Base-by-base conservation (phyloP, 2,888 invertebrate genomes). In the Craniophora ligustri region DNA sequence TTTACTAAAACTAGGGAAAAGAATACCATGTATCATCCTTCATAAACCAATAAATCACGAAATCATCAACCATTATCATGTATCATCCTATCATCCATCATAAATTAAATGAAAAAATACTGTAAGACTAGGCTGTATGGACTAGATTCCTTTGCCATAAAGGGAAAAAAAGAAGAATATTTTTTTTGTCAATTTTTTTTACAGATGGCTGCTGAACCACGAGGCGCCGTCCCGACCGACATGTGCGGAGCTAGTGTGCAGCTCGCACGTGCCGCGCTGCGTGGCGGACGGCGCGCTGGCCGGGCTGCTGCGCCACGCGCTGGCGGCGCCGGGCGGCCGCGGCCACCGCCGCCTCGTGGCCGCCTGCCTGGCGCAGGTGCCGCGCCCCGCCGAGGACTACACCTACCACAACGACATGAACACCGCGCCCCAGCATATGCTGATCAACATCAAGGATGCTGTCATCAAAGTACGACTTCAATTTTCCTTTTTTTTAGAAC, bases 221-320 rank as follows among this genome's bases (percentile, higher is more conserved):
- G 97, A 98, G 84, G 96, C 98, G 0, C 94, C 95, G 23, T 91
- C 95, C 67, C 94, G 99, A 3, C 99, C 99, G 0, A 97, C 98
- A 0, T 97, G 98, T 5, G 95, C 96, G 31, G 98, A 98, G 81
- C 92, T 99, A 2, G 90, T 99, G 0, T 94, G 96, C 23, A 98
- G 98, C 0, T 96, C 97, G 54, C 95, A 96, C 70, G 94, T 99
- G 2, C 99, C 99, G 0, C 96, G 98, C 0, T 96, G 97, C 0
- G 94, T 98, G n/a, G 97, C 98, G 76, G 98, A 98, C 67, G 96
- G 96, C 0, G 97, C 97, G 61, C 85, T 98, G 1, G 96, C 97
- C 44, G 98, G 98, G 68, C 95, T 97, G 79, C 92, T 99, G 10
- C 94, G 96, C 0, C 97, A 97, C 69, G 97, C 97, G 0, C 92